phyloP scores from a whole-genome alignment of 2,113 vertebrate genomes.

The Chaetura pelagica region DNA sequence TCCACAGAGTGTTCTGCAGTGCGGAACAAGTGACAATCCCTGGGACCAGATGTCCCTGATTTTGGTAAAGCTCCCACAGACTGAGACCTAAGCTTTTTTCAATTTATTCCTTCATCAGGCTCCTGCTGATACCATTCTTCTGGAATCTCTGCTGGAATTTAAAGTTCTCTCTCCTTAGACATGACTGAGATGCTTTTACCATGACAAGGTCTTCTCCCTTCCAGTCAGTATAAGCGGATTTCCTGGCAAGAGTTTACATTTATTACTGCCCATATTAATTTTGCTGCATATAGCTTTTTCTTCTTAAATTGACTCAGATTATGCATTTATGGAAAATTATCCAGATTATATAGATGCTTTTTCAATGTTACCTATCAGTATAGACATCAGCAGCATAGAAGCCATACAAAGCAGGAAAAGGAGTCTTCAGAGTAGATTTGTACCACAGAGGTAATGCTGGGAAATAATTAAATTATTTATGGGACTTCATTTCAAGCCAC shows the following conservation, averaged over 20 bases:
- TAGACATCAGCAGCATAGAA: not conserved
- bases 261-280: not conserved
- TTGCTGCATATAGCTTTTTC: not conserved
- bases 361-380: not conserved
- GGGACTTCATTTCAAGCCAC: too few species aligned
- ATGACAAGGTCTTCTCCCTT: not conserved
- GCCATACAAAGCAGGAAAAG: not conserved
- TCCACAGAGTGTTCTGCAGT: not conserved
- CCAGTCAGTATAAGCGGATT: not conserved
- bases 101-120: not conserved
- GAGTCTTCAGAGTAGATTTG: not conserved
- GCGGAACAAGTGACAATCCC: not conserved
- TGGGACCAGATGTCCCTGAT: not conserved
- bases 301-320: not conserved
- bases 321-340: not conserved
- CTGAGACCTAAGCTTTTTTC: not conserved
- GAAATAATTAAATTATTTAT: not conserved
- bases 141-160: not conserved
- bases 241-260: not conserved
- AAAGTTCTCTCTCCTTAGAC: not conserved
- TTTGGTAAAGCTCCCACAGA: not conserved
- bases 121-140: not conserved
- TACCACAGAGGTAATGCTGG: not conserved
- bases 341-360: not conserved
- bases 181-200: not conserved